Evolutionary conservation across 2,797 vertebrate genomes (phyloP).

Genomic region (Heterohyrax brucei): DNA sequence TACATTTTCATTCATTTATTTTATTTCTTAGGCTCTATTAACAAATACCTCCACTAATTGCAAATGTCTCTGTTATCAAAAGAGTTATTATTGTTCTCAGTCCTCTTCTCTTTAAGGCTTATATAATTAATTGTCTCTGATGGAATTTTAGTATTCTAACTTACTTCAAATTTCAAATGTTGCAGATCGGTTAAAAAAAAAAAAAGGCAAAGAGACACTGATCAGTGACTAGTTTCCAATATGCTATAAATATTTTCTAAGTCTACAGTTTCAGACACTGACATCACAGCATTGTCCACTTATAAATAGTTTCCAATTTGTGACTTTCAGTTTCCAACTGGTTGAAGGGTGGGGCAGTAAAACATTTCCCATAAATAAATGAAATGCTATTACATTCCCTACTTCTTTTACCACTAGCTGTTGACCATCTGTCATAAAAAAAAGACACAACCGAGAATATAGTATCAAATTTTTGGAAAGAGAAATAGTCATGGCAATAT

Average conservation of each 20-base stretch:
- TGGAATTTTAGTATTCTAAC: constrained; percentile 47
- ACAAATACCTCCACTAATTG: constrained; percentile 33
- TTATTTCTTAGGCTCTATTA: constrained; percentile 64
- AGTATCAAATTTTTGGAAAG: constrained; percentile 67
- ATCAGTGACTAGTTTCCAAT: constrained; percentile 70
- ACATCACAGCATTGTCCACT: constrained; percentile 78
- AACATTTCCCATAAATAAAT: constrained; percentile 78
- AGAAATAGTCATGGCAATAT: constrained; percentile 34
- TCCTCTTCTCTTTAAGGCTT: background rate
- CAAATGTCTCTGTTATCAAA: constrained; percentile 24
- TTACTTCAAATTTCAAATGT: constrained; percentile 51
- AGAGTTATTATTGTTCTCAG: constrained; percentile 1
- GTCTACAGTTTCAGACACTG: constrained; percentile 83
- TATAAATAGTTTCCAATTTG: constrained; percentile 78
- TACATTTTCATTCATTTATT: background rate
- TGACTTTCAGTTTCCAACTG: constrained; percentile 75
- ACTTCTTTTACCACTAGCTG: constrained; percentile 58
- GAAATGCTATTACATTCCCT: constrained; percentile 60
- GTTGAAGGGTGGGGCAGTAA: constrained; percentile 74
- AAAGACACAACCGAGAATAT: constrained; percentile 63
- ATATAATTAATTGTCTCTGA: background rate
- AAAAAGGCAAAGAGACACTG: constrained; percentile 45
- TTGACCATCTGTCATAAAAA: constrained; percentile 68
- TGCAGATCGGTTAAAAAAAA: constrained; percentile 25
- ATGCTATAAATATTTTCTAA: constrained; percentile 75